phyloP scores from a whole-genome alignment of 2,888 invertebrate species.

The Petrophora chlorosata region DNA sequence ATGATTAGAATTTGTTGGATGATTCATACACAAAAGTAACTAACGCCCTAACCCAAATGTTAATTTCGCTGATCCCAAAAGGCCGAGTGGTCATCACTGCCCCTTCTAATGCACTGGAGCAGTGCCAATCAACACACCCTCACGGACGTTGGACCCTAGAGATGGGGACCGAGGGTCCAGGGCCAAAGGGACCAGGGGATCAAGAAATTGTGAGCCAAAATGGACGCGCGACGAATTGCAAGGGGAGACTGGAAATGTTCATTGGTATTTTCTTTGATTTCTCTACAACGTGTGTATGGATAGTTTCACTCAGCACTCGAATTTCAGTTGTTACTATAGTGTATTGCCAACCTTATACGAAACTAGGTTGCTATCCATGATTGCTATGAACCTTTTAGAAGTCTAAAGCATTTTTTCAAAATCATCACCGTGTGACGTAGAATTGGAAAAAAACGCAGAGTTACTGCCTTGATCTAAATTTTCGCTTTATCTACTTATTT shows the following conservation, averaged over 20 bases:
- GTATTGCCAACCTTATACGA: too few species aligned
- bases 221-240: constrained; percentile 50
- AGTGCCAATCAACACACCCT: constrained; percentile 77
- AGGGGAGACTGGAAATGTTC: constrained; percentile 34
- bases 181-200: constrained; percentile 24
- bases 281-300: not conserved
- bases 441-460: too few species aligned
- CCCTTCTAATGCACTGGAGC: constrained; percentile 73
- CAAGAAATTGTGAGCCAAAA: constrained; percentile 44
- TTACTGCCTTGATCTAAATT: too few species aligned
- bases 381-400: not conserved
- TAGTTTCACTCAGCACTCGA: too few species aligned
- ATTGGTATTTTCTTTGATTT: not conserved
- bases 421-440: too few species aligned
- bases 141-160: constrained; percentile 48
- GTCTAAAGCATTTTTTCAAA: too few species aligned
- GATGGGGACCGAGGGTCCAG: constrained; percentile 36
- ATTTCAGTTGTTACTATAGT: too few species aligned
- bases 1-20: not conserved
- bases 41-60: constrained; percentile 45
- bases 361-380: not conserved
- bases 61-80: constrained; percentile 69
- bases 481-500: too few species aligned
- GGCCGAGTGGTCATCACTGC: constrained; percentile 70
- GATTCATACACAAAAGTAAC: constrained; percentile 28